Base-by-base conservation (phyloP, 1,140 invertebrate species). In the Drosophila biarmipes region DNA sequence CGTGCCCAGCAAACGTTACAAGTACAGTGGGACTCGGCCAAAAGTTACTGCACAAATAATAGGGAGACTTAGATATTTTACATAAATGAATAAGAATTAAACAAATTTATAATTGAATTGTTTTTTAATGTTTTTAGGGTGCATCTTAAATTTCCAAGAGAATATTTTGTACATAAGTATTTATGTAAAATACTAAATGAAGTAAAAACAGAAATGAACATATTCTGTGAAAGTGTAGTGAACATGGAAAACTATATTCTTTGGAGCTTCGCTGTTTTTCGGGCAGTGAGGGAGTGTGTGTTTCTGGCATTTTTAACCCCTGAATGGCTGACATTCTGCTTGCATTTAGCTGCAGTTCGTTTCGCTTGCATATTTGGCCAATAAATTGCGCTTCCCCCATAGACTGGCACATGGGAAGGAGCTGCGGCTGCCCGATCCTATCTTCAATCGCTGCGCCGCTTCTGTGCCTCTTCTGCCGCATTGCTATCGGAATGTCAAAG, bases 321-420 rank as follows among this genome's bases (percentile, higher is more conserved):
- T 24, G 35, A 19, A 46, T 38, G 45, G 19, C 61, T 73, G 53
- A 61, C 69, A 84, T 74, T 79, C 63, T 61, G 54, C 73, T 69
- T 63, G 61, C 84, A 72, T 87, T 86, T 78, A 81, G 74, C 74
- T 67, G 69, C 74, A 67, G 58, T 78, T 87, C 82, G 78, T 58
- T 87, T 69, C 67, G 71, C 75, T 62, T 82, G 82, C 82, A 85
- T 85, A 80, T 85, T 85, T 80, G 75, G 67, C 77, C 81, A 77
- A 85, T 85, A 85, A 85, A 85, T 85, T 85, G 66, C 29, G 62
- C 38, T 77, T 56, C 14, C 46, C 52, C 27, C 34, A 31, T 31
- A 31, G 29, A 31, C 29, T 31, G 29, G 29, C 59, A 46, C 27
- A 45, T 51, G 57, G 52, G 53, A 43, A 56, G 38, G n/a, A 45